Evolutionary conservation across 2,113 vertebrate genomes (phyloP).

Genomic region (Tragelaphus scriptus): DNA sequence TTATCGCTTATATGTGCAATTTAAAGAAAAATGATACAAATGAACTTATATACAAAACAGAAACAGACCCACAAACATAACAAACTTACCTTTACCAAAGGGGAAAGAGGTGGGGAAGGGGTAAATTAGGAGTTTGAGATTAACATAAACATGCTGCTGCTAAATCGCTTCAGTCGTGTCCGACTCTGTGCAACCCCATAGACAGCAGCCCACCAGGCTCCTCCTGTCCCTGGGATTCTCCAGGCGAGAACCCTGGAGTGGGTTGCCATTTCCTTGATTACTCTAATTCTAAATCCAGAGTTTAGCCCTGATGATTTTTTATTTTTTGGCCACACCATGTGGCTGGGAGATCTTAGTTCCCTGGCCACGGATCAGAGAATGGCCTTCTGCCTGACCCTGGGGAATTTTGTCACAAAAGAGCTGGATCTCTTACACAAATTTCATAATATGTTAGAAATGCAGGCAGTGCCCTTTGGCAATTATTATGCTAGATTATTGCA

Average conservation of each 20-base stretch:
- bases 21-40: background rate
- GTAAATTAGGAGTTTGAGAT: background rate
- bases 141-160: background rate
- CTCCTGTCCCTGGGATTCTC: too few relatives aligned
- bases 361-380: too few relatives aligned
- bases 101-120: background rate
- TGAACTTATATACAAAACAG: background rate
- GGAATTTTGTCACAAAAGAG: background rate
- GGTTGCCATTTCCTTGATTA: too few relatives aligned
- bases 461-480: background rate
- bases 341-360: too few relatives aligned
- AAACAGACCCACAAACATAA: background rate
- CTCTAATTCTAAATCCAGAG: too few relatives aligned
- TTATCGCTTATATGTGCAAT: background rate
- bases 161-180: too few relatives aligned
- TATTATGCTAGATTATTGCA: background rate
- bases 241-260: too few relatives aligned
- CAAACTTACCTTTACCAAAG: background rate
- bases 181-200: too few relatives aligned
- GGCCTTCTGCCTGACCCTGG: too few relatives aligned
- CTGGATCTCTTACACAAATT: background rate
- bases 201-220: too few relatives aligned
- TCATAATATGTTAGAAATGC: background rate
- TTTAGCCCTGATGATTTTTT: too few relatives aligned
- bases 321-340: too few relatives aligned